Evolutionary conservation across 1,140 invertebrate species (phyloP), one percentile per base, ranked within the genome.

Genomic region (Temnothorax longispinosus): DNA sequence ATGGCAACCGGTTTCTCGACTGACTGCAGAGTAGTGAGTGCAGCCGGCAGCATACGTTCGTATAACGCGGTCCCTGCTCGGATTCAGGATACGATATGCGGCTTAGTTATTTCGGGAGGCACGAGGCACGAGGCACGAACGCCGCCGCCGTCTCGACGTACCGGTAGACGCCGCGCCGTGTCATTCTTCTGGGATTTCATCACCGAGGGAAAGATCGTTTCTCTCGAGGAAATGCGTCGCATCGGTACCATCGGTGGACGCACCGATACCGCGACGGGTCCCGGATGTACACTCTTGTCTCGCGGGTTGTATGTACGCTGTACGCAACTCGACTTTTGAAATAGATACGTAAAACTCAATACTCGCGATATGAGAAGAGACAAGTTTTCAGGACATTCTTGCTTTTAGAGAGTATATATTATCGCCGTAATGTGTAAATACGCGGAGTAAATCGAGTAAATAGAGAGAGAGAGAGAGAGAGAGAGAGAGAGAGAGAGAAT

Each of bases 181-280:
- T 93, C 92, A 93, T 94, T 93, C 93, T 93, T 91, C 92, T 89
- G 92, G 92, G 89, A 92, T 91, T 85, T 87, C 69, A 80, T 85
- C 87, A 85, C 71, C 80, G 50, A 18, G 82, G 18, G 60, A 90
- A 89, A 88, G 81, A 81, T 87, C 50, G 52, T 21, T 21, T 64
- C 78, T 80, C 52, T 65, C 50, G 52, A 6, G 72, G 58, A 58
- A 80, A 89, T 75, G 44, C 81, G 3, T 18, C 54, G 58, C 35
- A 8, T 38, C 8, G 27, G 7, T 82, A 86, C 76, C 75, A 60
- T 85, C 88, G 72, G 81, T 74, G 6, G 3, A 5, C 38, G 38
- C 38, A 41, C 38, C 80, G 87, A 71, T 89, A 27, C 27, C 27
- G 27, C 27, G 27, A 27, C 27, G 27, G 27, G 27, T 27, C 27